Conservation (phyloP, 2,888 invertebrate genomes). For the Plagodis pulveraria region DNA sequence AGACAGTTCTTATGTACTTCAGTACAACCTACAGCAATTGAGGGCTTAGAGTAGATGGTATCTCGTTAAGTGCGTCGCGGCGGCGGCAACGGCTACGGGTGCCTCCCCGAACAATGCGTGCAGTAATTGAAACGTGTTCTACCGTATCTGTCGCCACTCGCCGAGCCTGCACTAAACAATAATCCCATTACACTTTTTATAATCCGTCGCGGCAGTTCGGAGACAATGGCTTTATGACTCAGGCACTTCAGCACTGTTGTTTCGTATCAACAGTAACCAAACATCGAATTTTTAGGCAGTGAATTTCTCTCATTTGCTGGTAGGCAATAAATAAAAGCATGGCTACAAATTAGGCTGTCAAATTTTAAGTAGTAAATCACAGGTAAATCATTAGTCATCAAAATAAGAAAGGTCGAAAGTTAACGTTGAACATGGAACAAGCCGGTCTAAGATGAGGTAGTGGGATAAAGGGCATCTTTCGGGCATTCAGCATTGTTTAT, state of each 20-base stretch:
- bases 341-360: too few relatives aligned
- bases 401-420: too few relatives aligned
- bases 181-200: conserved; percentile 74
- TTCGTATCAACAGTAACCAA: conserved; percentile 13
- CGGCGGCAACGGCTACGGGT: conserved; percentile 32
- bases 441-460: too few relatives aligned
- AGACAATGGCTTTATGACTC: conserved; percentile 71
- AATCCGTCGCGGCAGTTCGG: conserved; percentile 61
- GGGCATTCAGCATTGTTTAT: too few relatives aligned
- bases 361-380: too few relatives aligned
- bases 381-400: too few relatives aligned
- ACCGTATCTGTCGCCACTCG: conserved; percentile 53
- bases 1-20: conserved; percentile 5
- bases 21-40: conserved; percentile 16
- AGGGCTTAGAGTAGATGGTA: conserved; percentile 27
- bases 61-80: conserved; percentile 30
- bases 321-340: too few relatives aligned
- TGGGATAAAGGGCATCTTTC: too few relatives aligned
- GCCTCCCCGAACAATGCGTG: conserved; percentile 58
- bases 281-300: background rate
- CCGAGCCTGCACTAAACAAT: conserved; percentile 61
- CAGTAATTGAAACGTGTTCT: conserved; percentile 73
- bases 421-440: too few relatives aligned
- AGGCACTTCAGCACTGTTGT: conserved; percentile 39
- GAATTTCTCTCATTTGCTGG: too few relatives aligned